phyloP scores from a whole-genome alignment of 2,113 vertebrate genomes.

The Atlantisia rogersi region DNA sequence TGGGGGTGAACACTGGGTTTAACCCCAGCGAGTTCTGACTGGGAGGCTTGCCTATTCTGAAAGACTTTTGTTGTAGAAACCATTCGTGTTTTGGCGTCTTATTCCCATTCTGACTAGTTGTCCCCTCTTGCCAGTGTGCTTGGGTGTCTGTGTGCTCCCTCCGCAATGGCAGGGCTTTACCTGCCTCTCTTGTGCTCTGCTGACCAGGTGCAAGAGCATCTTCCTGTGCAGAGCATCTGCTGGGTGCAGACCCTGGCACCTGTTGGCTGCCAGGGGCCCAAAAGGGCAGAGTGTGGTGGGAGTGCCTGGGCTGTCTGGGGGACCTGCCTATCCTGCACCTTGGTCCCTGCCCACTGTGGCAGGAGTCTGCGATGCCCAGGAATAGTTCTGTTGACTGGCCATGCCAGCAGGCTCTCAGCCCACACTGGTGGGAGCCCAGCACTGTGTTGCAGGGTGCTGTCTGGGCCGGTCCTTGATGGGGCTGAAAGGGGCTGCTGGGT shows the following conservation, averaged over 20 bases:
- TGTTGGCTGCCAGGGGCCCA: rapidly evolving
- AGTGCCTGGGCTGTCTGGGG: background rate
- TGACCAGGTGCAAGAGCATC: rapidly evolving
- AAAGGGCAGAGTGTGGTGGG: no score
- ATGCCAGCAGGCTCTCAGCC: background rate
- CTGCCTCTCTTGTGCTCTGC: background rate
- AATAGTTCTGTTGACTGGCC: background rate
- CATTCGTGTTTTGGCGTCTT: background rate
- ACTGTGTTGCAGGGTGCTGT: background rate
- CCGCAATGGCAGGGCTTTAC: background rate
- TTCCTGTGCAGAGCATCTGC: background rate
- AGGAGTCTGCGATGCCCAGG: background rate
- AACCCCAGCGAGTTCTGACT: background rate
- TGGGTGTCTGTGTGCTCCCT: background rate
- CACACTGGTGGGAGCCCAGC: rapidly evolving
- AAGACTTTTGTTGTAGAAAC: background rate
- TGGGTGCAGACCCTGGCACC: background rate
- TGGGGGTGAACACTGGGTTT: rapidly evolving
- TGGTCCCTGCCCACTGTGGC: background rate
- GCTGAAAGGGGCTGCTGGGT: background rate
- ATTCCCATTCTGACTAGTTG: background rate
- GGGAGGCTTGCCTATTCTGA: background rate
- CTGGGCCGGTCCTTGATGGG: background rate
- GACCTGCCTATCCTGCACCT: background rate
- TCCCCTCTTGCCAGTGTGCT: background rate